These are phyloP conservation scores for Psix sp. DNA, from an alignment of 1,140 invertebrate genomes.

Conservation along the genomic window DNA sequence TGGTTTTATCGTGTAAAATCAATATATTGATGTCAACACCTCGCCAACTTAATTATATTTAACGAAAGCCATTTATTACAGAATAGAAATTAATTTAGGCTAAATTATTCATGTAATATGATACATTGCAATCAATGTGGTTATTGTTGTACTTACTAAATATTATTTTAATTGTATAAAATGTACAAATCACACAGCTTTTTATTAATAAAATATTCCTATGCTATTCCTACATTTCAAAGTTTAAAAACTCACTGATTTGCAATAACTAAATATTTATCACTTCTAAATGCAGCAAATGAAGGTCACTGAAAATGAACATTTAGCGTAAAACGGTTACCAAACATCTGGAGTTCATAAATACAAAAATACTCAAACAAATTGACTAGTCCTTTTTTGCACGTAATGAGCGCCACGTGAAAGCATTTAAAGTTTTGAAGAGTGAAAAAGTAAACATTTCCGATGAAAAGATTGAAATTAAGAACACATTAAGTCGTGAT, in stretches of 20 bases:
- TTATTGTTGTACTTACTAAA: neutral
- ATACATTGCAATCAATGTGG: neutral
- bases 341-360: slow-evolving; percentile 44
- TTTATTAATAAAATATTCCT: too few relatives aligned
- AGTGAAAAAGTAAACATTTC: too few relatives aligned
- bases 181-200: too few relatives aligned
- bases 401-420: slow-evolving; percentile 13
- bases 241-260: too few relatives aligned
- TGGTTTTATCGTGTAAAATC: too few relatives aligned
- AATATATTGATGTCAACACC: slow-evolving; percentile 50
- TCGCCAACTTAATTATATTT: slow-evolving; percentile 56
- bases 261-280: neutral
- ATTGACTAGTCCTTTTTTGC: slow-evolving; percentile 26
- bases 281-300: neutral
- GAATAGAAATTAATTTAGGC: too few relatives aligned
- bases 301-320: slow-evolving; percentile 36
- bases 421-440: too few relatives aligned
- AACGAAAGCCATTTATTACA: slow-evolving; percentile 47
- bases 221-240: too few relatives aligned
- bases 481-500: too few relatives aligned
- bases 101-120: too few relatives aligned
- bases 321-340: slow-evolving; percentile 40
- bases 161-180: too few relatives aligned
- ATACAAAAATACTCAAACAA: slow-evolving; percentile 53
- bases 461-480: too few relatives aligned